These are phyloP conservation scores for Microplitis mediator DNA, from an alignment of 1,140 invertebrate species.

Conservation along the genomic window DNA sequence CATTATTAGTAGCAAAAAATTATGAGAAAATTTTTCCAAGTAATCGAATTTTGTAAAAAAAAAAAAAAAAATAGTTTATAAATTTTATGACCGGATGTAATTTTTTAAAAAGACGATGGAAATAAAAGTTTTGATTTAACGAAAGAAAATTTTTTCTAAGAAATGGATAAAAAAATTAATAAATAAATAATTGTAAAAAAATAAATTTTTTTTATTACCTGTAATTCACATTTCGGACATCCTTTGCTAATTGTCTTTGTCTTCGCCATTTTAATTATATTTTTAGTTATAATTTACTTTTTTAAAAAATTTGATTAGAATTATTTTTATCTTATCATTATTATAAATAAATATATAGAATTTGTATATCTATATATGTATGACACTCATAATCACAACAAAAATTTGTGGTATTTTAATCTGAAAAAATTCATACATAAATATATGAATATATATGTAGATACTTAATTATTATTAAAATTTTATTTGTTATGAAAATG, in stretches of 20 bases:
- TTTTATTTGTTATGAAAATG: not conserved
- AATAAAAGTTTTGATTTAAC: too few relatives aligned
- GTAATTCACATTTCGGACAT: constrained; percentile 68
- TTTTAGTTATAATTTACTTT: not conserved
- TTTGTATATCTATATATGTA: too few relatives aligned
- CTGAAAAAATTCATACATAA: not conserved
- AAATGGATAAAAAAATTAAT: not conserved
- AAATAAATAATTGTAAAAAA: constrained; percentile 6
- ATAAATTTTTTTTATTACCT: constrained; percentile 53
- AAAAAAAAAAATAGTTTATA: too few relatives aligned
- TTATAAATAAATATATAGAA: not conserved
- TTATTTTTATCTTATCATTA: not conserved
- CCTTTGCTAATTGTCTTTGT: constrained; percentile 68
- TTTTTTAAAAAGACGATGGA: too few relatives aligned
- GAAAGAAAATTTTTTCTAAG: not conserved
- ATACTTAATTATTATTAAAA: not conserved
- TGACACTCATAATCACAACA: too few relatives aligned
- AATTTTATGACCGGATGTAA: too few relatives aligned
- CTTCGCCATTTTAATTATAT: constrained; percentile 53
- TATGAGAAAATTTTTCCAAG: not conserved
- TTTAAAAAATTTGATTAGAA: too few relatives aligned
- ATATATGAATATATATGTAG: not conserved
- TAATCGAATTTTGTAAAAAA: too few relatives aligned
- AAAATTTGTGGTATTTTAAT: too few relatives aligned
- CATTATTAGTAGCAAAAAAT: too few relatives aligned